phyloP scores from a whole-genome alignment of 1,140 invertebrate species.

The Pararge aegeria region DNA sequence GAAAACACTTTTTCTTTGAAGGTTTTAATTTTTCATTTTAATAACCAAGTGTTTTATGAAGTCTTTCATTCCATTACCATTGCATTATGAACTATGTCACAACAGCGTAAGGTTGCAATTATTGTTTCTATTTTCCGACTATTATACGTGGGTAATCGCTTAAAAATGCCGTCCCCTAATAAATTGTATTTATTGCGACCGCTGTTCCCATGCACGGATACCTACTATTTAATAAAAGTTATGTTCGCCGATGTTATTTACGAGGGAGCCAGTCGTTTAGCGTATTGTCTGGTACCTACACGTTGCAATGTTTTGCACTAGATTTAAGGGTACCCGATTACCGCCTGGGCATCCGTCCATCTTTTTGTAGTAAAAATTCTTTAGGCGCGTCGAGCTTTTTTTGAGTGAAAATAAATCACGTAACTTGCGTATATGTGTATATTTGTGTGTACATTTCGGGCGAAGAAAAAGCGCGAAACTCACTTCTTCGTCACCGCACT shows the following conservation, averaged over 20 bases:
- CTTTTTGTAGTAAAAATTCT: too few species aligned
- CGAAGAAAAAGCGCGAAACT: too few species aligned
- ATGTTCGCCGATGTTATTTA: slow-evolving; percentile 8
- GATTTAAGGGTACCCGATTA: too few species aligned
- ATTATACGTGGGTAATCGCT: slow-evolving; percentile 8
- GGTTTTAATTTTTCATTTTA: too few species aligned
- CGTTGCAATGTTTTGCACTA: too few species aligned
- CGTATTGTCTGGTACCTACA: not conserved
- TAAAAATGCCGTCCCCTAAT: slow-evolving; percentile 14
- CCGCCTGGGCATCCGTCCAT: too few species aligned
- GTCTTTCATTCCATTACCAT: not conserved
- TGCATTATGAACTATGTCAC: not conserved
- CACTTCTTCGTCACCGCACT: too few species aligned
- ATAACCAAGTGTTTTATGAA: not conserved
- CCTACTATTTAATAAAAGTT: slow-evolving; percentile 3
- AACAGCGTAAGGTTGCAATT: not conserved
- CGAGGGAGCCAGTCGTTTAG: not conserved
- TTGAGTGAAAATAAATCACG: too few species aligned
- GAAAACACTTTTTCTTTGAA: too few species aligned
- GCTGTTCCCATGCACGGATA: slow-evolving; percentile 8
- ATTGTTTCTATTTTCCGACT: not conserved
- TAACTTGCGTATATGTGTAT: too few species aligned
- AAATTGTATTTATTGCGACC: slow-evolving; percentile 15
- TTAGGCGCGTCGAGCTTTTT: too few species aligned
- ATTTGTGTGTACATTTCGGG: too few species aligned